Evolutionary conservation across 2,888 invertebrate species (phyloP).

Genomic region (Apocheima hispidaria): DNA sequence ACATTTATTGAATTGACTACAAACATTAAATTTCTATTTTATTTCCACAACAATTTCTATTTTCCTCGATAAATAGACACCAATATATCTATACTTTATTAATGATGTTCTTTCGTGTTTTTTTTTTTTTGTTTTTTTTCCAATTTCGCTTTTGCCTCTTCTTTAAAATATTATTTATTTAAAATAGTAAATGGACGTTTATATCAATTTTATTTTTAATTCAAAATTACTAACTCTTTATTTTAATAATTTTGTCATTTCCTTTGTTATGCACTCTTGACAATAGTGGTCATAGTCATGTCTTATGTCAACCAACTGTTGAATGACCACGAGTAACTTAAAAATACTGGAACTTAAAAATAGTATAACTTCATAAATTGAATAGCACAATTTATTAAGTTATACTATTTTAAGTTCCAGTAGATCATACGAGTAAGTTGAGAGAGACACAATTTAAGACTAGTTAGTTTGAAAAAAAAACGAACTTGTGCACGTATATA

Average conservation of each 20-base stretch:
- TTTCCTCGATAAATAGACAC: conserved; percentile 62
- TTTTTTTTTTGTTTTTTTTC: conserved; percentile 1
- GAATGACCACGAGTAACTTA: no score
- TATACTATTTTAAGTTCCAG: no score
- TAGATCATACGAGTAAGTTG: no score
- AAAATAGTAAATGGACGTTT: conserved; percentile 39
- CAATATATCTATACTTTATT: conserved; percentile 50
- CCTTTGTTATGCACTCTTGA: no score
- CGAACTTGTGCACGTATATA: no score
- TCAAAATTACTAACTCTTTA: neutral
- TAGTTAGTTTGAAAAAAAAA: neutral
- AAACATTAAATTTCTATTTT: conserved; percentile 33
- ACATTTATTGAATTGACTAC: conserved; percentile 49
- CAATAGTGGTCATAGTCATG: no score
- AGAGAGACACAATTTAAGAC: neutral
- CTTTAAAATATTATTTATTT: conserved; percentile 28
- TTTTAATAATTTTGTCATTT: neutral
- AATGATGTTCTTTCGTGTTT: no score
- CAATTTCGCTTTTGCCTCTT: conserved; percentile 33
- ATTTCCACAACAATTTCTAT: conserved; percentile 56
- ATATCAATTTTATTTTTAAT: neutral
- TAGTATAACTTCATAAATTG: no score
- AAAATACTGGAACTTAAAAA: no score
- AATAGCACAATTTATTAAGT: no score
- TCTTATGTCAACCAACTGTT: no score